phyloP scores from a whole-genome alignment of 2,888 invertebrate species.

The Poecilus cupreus region DNA sequence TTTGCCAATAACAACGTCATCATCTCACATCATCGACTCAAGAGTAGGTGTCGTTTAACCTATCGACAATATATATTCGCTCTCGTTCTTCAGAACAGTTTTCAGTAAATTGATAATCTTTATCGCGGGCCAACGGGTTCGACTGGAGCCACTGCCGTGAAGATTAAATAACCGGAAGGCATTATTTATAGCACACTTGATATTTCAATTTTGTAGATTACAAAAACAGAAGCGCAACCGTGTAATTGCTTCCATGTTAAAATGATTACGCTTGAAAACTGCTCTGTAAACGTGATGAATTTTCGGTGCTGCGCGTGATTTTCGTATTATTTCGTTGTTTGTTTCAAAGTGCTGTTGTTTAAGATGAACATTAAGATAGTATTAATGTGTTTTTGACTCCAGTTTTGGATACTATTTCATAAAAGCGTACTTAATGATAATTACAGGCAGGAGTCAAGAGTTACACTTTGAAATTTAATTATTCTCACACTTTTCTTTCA shows the following conservation, averaged over 20 bases:
- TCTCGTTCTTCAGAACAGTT: not conserved
- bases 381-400: not conserved
- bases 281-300: constrained; percentile 18
- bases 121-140: not conserved
- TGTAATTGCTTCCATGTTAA: constrained; percentile 56
- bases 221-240: constrained; percentile 53
- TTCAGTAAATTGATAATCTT: constrained; percentile 11
- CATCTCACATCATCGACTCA: not conserved
- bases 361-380: constrained; percentile 22
- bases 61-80: constrained; percentile 2
- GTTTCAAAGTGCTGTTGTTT: constrained; percentile 18
- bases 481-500: not conserved
- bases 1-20: too few relatives aligned
- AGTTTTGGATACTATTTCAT: not conserved
- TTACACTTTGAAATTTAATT: not conserved
- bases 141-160: not conserved
- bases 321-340: constrained; percentile 22
- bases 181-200: constrained; percentile 46
- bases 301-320: constrained; percentile 15
- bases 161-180: constrained; percentile 40
- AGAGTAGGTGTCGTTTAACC: too few relatives aligned
- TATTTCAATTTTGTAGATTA: constrained; percentile 57
- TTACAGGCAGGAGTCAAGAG: not conserved
- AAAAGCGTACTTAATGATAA: not conserved
- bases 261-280: constrained; percentile 24